phyloP scores from a whole-genome alignment of 1,140 invertebrate genomes.

The Anoplolepis gracilipes region DNA sequence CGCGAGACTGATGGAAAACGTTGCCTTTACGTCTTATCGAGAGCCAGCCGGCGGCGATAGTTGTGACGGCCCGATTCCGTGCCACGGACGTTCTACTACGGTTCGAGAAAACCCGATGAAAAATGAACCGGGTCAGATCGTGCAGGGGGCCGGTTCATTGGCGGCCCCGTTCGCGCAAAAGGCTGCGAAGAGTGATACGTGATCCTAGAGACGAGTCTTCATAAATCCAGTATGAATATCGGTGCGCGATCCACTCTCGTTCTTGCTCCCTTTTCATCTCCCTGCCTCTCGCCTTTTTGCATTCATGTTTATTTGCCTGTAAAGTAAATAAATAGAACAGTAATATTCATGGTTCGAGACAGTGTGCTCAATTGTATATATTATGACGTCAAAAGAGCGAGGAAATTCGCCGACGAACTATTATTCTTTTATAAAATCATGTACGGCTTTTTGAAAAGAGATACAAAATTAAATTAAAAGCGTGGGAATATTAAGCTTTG shows the following conservation, averaged over 20 bases:
- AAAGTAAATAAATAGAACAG: not conserved
- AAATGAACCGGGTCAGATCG: slow-evolving; percentile 67
- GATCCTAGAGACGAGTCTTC: slow-evolving; percentile 68
- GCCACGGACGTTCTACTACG: slow-evolving; percentile 62
- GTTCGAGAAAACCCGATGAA: slow-evolving; percentile 56
- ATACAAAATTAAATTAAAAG: too few species aligned
- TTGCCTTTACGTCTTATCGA: slow-evolving; percentile 69
- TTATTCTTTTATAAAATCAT: too few species aligned
- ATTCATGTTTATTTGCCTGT: not conserved
- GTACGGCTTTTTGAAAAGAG: too few species aligned
- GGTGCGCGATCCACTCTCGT: slow-evolving; percentile 35
- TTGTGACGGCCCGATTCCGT: slow-evolving; percentile 62
- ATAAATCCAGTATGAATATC: slow-evolving; percentile 78
- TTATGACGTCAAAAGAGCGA: too few species aligned
- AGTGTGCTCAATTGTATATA: too few species aligned
- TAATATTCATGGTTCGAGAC: not conserved
- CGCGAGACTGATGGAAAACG: slow-evolving; percentile 67
- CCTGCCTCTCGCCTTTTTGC: not conserved
- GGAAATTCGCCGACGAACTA: too few species aligned
- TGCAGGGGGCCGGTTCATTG: not conserved
- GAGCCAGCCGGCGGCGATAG: slow-evolving; percentile 35
- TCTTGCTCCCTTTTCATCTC: too few species aligned
- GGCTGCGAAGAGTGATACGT: slow-evolving; percentile 65
- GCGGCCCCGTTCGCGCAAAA: slow-evolving; percentile 46
- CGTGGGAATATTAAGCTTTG: too few species aligned